Percentiles rank a stretch among this genome's conserved stretches.
phyloP scores from a whole-genome alignment of 2,888 invertebrate species.

The Chrysolina americana region DNA sequence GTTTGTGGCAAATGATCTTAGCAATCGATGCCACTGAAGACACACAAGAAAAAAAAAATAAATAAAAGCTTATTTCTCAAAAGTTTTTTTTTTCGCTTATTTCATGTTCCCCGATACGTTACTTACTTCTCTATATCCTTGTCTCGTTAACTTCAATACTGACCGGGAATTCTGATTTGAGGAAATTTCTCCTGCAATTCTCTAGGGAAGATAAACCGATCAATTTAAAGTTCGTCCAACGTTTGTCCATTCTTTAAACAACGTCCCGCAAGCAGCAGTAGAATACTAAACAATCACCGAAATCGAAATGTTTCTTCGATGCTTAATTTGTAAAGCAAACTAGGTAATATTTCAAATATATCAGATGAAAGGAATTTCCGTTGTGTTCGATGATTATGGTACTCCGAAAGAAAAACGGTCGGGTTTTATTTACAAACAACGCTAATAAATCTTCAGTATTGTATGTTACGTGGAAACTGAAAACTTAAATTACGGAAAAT shows the following conservation, averaged over 20 bases:
- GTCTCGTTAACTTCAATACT: background rate
- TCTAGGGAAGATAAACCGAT: background rate
- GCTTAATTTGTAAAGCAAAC: constrained; percentile 26
- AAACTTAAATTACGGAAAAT: constrained; percentile 44
- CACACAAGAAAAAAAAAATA: too few species aligned
- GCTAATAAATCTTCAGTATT: constrained; percentile 36
- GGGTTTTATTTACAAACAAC: constrained; percentile 30
- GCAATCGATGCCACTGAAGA: too few species aligned
- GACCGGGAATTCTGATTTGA: background rate
- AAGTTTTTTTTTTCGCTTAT: too few species aligned
- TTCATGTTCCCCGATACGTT: too few species aligned
- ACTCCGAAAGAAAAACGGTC: constrained; percentile 35
- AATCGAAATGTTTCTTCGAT: background rate
- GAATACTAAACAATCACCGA: constrained; percentile 17
- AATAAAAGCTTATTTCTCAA: too few species aligned
- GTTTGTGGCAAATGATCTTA: too few species aligned
- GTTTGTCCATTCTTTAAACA: constrained; percentile 7
- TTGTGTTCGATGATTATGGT: constrained; percentile 5
- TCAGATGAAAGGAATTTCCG: constrained; percentile 30
- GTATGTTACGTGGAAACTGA: constrained; percentile 42
- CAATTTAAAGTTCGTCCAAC: background rate
- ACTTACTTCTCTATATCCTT: background rate
- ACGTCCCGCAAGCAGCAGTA: constrained; percentile 11
- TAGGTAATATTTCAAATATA: constrained; percentile 35
- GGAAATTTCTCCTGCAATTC: background rate